Percentiles rank a stretch among this genome's conserved stretches.
These are phyloP conservation scores for Aplysina aerophoba DNA, from an alignment of 37 sponge, comb jelly and placozoan genomes.

Conservation along the genomic window DNA sequence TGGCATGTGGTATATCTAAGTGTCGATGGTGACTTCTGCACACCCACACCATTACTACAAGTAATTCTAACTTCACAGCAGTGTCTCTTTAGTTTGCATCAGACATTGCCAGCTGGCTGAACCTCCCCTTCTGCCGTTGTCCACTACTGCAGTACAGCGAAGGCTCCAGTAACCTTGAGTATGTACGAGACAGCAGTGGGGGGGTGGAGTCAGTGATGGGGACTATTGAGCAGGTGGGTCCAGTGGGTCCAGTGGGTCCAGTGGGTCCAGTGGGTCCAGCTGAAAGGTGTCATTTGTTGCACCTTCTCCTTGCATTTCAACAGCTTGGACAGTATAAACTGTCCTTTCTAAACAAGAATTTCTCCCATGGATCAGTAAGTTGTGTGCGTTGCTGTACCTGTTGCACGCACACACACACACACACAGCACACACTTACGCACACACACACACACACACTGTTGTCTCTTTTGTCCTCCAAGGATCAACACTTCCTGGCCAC, in stretches of 20 bases:
- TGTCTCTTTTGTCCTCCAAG: neutral
- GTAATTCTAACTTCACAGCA: too few relatives aligned
- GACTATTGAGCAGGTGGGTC: neutral
- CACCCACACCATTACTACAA: too few relatives aligned
- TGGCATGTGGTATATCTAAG: too few relatives aligned
- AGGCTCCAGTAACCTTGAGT: neutral
- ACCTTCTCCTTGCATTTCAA: neutral
- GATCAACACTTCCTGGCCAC: constrained; percentile 19
- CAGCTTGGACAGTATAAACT: constrained; percentile 61
- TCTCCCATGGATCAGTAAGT: constrained; percentile 36
- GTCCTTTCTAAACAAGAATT: constrained; percentile 33
- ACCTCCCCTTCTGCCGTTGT: too few relatives aligned
- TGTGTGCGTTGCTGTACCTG: neutral
- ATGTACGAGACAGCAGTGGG: neutral
- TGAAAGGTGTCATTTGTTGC: neutral
- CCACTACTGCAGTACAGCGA: too few relatives aligned
- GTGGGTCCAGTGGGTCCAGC: neutral
- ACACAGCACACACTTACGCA: too few relatives aligned
- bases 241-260: too few relatives aligned
- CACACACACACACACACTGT: too few relatives aligned
- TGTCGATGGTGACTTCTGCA: too few relatives aligned
- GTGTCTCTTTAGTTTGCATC: too few relatives aligned
- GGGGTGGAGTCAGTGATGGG: neutral
- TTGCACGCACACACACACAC: too few relatives aligned
- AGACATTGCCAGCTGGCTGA: too few relatives aligned